Evolutionary conservation across 2,113 vertebrate genomes (phyloP), one percentile per base, ranked within the genome.

Genomic region (Oreochromis spilurus): DNA sequence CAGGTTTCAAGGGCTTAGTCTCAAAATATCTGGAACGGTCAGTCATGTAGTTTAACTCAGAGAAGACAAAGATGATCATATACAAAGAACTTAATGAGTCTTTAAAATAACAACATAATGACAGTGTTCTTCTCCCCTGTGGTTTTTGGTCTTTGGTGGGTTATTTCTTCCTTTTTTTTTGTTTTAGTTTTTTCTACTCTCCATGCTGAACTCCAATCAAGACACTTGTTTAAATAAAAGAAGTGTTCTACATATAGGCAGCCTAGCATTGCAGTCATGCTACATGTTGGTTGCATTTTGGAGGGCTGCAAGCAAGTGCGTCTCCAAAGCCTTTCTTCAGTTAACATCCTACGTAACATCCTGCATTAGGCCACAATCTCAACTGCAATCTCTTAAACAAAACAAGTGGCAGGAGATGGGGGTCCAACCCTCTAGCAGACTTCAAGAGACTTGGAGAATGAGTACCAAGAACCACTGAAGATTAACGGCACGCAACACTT

Each of bases 1-100:
- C 0, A 11, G 0, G 43, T 31, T 50, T 7, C 0, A 0, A 1
- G 26, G 26, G 0, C 26, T 29, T 5, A 50, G 26, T 77, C 24
- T 13, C 6, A 77, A 77, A 50, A 19, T 31, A 50, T 77, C 14
- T 50, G 6, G 43, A 5, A 2, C 2, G 6, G 10, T 29, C 43
- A 31, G 43, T 77, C 70, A 19, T n/a, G 72, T 26, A 48, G 24
- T 29, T 50, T 50, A 7, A 26, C 43, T 50, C 24, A 0, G 43
- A 29, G 9, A 29, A 5, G 6, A 75, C 11, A 50, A 29, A 2
- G 14, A 75, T 50, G 24, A 50, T 48, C 24, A 11, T 29, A 2
- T 48, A 17, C 24, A 2, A 70, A 70, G 65, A 72, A n/a, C 4
- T 31, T 7, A 17, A 48, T 29, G 14, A 50, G 43, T 75, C 24